Percentiles rank a stretch among this genome's conserved stretches.
Conservation (phyloP, 1,140 invertebrate genomes). For the Lutraria rhynchaena region DNA sequence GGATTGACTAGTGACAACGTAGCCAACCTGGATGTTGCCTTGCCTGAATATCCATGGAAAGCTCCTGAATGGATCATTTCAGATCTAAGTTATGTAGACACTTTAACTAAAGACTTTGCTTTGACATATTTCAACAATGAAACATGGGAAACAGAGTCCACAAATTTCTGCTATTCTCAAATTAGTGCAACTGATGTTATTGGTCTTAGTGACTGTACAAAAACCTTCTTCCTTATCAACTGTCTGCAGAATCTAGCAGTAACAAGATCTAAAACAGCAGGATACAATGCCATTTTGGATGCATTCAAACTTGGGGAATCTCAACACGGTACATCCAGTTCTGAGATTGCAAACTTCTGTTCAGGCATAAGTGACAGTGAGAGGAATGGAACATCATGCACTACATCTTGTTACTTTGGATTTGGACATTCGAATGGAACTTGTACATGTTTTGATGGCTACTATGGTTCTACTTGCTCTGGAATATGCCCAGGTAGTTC, state of each 20-base stretch:
- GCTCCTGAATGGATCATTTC: slow-evolving; percentile 65
- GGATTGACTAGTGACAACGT: slow-evolving; percentile 51
- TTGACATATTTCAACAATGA: slow-evolving; percentile 39
- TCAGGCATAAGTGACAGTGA: slow-evolving; percentile 13
- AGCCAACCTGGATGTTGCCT: slow-evolving; percentile 3
- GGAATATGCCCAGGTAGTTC: slow-evolving; percentile 64
- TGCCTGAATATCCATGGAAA: slow-evolving; percentile 64
- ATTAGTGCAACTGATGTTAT: neutral
- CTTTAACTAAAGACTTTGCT: slow-evolving; percentile 4
- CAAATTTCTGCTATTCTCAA: slow-evolving; percentile 10
- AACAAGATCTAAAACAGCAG: slow-evolving; percentile 27
- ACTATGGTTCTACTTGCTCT: slow-evolving; percentile 60
- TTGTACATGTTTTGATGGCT: slow-evolving; percentile 63
- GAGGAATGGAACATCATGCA: slow-evolving; percentile 44
- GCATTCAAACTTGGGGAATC: slow-evolving; percentile 45
- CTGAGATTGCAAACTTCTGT: slow-evolving; percentile 12
- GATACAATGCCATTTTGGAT: slow-evolving; percentile 52
- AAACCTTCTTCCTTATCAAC: slow-evolving; percentile 57
- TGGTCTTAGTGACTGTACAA: slow-evolving; percentile 38
- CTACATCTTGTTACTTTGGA: slow-evolving; percentile 58
- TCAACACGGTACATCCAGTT: neutral
- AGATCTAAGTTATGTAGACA: slow-evolving; percentile 47
- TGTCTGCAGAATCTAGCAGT: slow-evolving; percentile 60
- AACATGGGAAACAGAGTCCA: slow-evolving; percentile 7
- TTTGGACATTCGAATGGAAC: slow-evolving; percentile 33